A percentile compares a stretch with the other conserved stretches of the same genome.
Evolutionary conservation across 2,797 vertebrate species (phyloP).

Genomic region (Yasuhikotakia modesta): DNA sequence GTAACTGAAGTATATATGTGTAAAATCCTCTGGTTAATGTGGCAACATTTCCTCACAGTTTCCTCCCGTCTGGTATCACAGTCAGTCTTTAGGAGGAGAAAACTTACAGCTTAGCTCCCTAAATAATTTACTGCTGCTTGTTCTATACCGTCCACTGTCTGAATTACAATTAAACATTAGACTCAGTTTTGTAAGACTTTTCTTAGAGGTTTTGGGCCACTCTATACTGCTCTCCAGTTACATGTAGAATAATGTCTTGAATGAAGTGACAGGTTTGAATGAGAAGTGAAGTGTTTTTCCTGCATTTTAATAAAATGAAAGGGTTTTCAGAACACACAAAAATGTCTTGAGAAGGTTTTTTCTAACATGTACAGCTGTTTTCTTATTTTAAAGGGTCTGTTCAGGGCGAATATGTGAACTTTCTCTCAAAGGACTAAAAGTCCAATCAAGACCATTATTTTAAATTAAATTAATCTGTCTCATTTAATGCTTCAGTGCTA

Average conservation of each 20-base stretch:
- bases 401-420: not conserved
- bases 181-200: not conserved
- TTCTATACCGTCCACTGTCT: not conserved
- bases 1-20: constrained; percentile 69
- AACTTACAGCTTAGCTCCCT: not conserved
- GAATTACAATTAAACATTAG: not conserved
- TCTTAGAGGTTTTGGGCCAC: too few relatives aligned
- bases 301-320: too few relatives aligned
- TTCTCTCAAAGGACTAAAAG: constrained; percentile 70
- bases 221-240: not conserved
- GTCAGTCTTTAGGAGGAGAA: not conserved
- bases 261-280: not conserved
- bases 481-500: constrained; percentile 78
- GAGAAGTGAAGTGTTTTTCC: not conserved
- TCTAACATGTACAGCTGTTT: not conserved
- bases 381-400: not conserved
- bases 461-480: constrained; percentile 75
- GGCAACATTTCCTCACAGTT: constrained; percentile 41
- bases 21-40: constrained; percentile 65
- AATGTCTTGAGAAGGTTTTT: not conserved
- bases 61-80: constrained; percentile 4
- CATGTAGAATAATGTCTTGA: not conserved
- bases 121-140: not conserved
- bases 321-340: not conserved
- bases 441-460: constrained; percentile 75